Evolutionary conservation across 2,113 vertebrate genomes (phyloP).

Genomic region (Chaetorhynchus papuensis): DNA sequence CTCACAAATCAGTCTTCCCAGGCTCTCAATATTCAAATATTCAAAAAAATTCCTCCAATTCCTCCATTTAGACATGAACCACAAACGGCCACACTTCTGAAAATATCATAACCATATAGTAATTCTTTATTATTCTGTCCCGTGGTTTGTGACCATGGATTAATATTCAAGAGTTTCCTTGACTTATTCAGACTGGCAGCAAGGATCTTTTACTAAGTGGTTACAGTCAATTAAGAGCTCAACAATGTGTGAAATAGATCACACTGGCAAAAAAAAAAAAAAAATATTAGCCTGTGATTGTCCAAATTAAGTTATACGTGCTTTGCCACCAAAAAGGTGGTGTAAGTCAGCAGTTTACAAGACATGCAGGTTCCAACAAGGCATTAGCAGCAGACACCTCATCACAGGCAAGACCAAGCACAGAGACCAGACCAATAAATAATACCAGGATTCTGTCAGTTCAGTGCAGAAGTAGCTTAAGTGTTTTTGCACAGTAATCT

Average conservation of each 20-base stretch:
- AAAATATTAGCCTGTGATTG: not conserved
- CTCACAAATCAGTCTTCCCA: not conserved
- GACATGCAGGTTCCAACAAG: not conserved
- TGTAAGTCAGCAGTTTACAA: not conserved
- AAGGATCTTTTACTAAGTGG: not conserved
- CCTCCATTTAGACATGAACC: not conserved
- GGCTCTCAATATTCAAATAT: not conserved
- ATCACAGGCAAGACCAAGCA: not conserved
- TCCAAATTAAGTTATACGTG: not conserved
- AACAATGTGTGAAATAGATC: not conserved
- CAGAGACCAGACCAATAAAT: not conserved
- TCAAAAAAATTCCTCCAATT: not conserved
- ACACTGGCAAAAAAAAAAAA: not conserved
- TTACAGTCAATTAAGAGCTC: slow-evolving; percentile 27
- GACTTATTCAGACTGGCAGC: not conserved
- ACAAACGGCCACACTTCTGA: not conserved
- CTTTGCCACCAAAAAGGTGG: not conserved
- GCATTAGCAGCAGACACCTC: not conserved
- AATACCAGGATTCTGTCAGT: not conserved
- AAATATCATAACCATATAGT: not conserved
- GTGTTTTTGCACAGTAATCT: not conserved
- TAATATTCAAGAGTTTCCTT: not conserved
- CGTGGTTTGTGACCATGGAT: not conserved
- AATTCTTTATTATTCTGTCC: not conserved
- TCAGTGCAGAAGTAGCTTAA: not conserved